Base-by-base conservation (phyloP, 1,140 invertebrate genomes). In the Drosophila neocordata region DNA sequence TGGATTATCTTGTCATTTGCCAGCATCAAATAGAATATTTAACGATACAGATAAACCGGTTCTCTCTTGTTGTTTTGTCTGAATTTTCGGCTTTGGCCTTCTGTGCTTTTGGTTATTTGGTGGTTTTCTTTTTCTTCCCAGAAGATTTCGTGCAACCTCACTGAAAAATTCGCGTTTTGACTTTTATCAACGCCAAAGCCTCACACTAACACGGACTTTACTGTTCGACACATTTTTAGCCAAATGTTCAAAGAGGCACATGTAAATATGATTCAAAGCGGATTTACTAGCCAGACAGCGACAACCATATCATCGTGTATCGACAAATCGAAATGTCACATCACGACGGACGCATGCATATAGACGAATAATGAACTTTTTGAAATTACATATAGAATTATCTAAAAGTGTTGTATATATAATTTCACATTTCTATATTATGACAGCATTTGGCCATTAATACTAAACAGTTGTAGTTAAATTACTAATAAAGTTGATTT, bases 1-100 rank as follows among this genome's bases (percentile, higher is more conserved):
- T 91, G 89, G 79, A 90, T 91, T 91, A 91, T 91, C 89, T 91
- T 91, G 89, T 91, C 89, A 91, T 91, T 91, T 90, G 89, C 77
- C 85, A 90, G 82, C 89, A 89, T 90, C 89, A 89, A 91, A 91
- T 90, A 90, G 76, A 90, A 91, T 91, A 90, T 90, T 90, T 90
- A 90, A 83, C 85, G 84, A 90, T 73, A 83, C 65, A 69, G 68
- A 76, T 89, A 90, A 90, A 90, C 89, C 85, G 81, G 89, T 90
- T 90, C 70, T 41, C 59, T 72, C 65, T 71, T 77, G 63, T 81
- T 89, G 65, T 81, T 75, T 85, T 81, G 74, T 73, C 64, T 74
- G 75, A 76, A 69, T 69, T 79, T 88, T 85, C 62, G 73, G 69
- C 67, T 79, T 65, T 76, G 18, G 74, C 52, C 58, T 62, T 51